phyloP scores from a whole-genome alignment of 2,113 vertebrate genomes.

The Otus sunia region DNA sequence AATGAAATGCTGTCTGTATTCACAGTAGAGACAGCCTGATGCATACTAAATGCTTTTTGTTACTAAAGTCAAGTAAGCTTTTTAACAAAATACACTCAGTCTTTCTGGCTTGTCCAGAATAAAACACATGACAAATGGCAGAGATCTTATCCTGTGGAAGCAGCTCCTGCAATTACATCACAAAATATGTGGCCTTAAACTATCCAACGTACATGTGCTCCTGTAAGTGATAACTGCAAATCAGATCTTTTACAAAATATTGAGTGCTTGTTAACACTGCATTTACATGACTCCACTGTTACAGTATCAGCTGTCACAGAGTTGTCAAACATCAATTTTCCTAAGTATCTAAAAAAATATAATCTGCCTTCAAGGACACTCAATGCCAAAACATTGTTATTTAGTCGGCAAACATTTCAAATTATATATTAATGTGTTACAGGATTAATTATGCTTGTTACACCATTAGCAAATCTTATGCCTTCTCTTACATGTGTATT shows the following conservation, averaged over 20 bases:
- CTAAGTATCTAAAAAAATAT: not conserved
- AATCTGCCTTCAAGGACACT: not conserved
- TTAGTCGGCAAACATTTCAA: not conserved
- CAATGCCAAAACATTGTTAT: not conserved
- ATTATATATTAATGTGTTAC: not conserved
- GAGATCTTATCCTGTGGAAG: not conserved
- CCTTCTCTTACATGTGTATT: not conserved
- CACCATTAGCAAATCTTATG: not conserved
- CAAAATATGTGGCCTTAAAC: not conserved
- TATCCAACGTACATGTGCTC: fast-evolving
- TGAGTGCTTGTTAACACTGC: not conserved
- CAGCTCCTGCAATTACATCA: not conserved
- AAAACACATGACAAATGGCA: not conserved
- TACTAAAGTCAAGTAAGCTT: not conserved
- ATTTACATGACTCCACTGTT: not conserved
- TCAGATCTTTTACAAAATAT: not conserved
- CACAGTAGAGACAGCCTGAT: not conserved
- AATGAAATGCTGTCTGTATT: not conserved
- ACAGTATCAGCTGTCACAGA: not conserved
- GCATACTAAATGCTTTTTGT: not conserved
- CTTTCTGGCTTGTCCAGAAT: not conserved
- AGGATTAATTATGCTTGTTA: not conserved
- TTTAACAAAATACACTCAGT: not conserved
- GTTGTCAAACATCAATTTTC: conserved; percentile 18
- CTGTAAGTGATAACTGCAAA: not conserved